Evolutionary conservation across 2,888 invertebrate genomes (phyloP).

Genomic region (Nematopogon swammerdamellus): DNA sequence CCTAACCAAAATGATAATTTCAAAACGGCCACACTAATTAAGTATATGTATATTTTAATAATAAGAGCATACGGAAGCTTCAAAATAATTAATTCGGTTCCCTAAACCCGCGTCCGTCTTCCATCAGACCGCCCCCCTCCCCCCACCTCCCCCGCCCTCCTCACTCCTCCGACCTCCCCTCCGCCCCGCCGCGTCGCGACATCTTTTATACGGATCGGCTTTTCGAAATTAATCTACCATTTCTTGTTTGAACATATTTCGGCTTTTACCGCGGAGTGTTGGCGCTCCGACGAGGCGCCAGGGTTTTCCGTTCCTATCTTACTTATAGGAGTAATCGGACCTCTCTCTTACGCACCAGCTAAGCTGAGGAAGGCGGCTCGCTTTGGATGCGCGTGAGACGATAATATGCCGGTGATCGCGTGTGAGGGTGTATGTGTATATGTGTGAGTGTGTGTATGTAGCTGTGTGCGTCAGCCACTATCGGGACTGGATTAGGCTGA

Average conservation of each 20-base stretch:
- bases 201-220: not conserved
- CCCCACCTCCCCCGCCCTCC: too few relatives aligned
- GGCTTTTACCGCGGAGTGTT: not conserved
- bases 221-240: not conserved
- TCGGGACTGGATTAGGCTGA: not conserved
- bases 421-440: too few relatives aligned
- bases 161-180: too few relatives aligned
- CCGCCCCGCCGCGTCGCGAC: not conserved
- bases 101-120: not conserved
- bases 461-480: not conserved
- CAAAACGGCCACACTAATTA: too few relatives aligned
- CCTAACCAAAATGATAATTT: too few relatives aligned
- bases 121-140: not conserved
- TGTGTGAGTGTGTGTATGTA: too few relatives aligned
- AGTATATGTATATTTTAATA: not conserved
- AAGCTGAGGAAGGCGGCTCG: not conserved
- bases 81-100: not conserved
- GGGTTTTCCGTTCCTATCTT: not conserved
- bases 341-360: not conserved
- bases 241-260: not conserved
- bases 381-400: not conserved
- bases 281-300: not conserved
- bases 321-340: not conserved
- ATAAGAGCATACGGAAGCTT: not conserved
- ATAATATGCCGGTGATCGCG: not conserved